phyloP scores from a whole-genome alignment of 2,113 vertebrate genomes.

The Australoheros scitulus region DNA sequence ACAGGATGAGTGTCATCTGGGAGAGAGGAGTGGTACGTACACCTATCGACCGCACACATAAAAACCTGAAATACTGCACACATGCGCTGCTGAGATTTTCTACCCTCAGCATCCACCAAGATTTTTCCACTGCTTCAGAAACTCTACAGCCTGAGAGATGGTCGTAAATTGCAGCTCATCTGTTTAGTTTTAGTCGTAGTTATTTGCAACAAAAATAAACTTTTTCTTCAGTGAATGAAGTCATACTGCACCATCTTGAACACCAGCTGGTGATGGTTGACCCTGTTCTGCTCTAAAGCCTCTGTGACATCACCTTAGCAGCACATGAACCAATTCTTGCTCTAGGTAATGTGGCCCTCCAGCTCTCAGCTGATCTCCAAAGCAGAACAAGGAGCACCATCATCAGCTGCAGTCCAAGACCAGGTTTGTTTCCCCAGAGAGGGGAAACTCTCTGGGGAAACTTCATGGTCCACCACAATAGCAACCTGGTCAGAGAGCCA shows the following conservation, averaged over 20 bases:
- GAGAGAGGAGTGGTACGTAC: conserved; percentile 93
- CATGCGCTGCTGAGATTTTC: fast-evolving
- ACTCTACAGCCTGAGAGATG: not conserved
- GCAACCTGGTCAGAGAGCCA: not conserved
- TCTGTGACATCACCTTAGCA: not conserved
- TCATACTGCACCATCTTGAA: fast-evolving
- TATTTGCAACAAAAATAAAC: not conserved
- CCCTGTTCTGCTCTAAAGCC: not conserved
- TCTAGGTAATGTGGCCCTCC: not conserved
- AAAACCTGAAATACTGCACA: not conserved
- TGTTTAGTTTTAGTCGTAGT: not conserved
- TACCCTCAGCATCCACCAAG: not conserved
- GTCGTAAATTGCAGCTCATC: no score
- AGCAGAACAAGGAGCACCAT: not conserved
- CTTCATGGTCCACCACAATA: not conserved
- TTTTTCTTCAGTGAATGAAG: not conserved
- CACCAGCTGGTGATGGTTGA: not conserved
- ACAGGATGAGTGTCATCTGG: conserved; percentile 98
- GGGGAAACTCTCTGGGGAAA: not conserved
- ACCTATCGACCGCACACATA: not conserved
- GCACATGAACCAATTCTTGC: not conserved
- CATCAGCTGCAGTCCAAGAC: not conserved
- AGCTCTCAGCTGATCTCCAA: not conserved
- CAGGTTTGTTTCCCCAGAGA: not conserved
- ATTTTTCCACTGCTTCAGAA: not conserved